These are phyloP conservation scores for Limnephilus auricula DNA, from an alignment of 2,888 invertebrate species.

Conservation along the genomic window DNA sequence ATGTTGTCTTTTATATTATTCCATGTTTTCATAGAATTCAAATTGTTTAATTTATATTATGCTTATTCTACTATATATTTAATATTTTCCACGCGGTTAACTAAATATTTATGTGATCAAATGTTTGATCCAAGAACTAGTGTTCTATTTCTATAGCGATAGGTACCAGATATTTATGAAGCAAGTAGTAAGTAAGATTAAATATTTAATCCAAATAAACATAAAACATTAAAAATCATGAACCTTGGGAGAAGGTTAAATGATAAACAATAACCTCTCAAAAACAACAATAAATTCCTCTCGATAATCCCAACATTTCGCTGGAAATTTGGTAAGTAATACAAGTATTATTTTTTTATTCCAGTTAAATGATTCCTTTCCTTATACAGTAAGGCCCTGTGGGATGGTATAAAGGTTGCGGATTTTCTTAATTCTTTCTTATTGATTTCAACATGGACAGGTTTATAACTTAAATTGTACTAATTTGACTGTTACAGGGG, in stretches of 20 bases:
- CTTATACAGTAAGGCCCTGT: conserved; percentile 39
- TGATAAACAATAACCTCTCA: background rate
- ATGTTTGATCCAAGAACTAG: too few relatives aligned
- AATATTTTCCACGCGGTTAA: too few relatives aligned
- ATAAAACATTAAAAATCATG: background rate
- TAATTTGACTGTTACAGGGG: conserved; percentile 24
- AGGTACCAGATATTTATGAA: too few relatives aligned
- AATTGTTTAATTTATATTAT: too few relatives aligned
- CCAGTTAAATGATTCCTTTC: conserved; percentile 10
- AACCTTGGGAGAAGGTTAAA: background rate
- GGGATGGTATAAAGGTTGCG: conserved; percentile 31
- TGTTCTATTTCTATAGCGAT: too few relatives aligned
- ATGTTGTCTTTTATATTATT: background rate
- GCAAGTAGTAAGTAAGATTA: too few relatives aligned
- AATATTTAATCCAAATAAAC: background rate
- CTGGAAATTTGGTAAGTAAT: background rate
- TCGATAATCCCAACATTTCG: background rate
- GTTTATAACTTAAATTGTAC: conserved; percentile 31
- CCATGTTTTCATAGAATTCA: too few relatives aligned
- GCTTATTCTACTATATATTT: too few relatives aligned
- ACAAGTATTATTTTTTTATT: background rate
- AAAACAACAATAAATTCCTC: background rate
- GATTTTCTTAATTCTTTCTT: conserved; percentile 1
- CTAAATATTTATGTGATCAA: too few relatives aligned
- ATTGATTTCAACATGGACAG: conserved; percentile 33